Base-by-base conservation (phyloP, 1,140 invertebrate genomes). In the Lutraria rhynchaena region DNA sequence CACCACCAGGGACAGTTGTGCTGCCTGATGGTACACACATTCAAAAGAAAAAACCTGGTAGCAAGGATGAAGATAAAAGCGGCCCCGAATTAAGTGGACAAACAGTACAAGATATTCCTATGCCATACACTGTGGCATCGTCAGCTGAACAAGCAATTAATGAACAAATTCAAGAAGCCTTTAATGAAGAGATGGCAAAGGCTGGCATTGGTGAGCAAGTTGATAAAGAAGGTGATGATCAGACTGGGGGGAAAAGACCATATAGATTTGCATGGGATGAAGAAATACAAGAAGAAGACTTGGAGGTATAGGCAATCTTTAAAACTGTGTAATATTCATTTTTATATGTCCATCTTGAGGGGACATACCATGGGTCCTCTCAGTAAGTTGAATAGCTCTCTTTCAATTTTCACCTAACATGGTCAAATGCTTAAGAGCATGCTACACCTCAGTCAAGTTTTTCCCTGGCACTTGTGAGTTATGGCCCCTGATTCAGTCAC, bases 221-320 rank as follows among this genome's bases (percentile, higher is more conserved):
- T 22, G 60, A 57, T 9, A 57, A 19, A 19, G 63, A 67, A 3
- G 27, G n/a, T 33, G 63, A 53, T 55, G 37, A 78, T 31, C 49
- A 46, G 15, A 44, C 22, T 1, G 33, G 51, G 1, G 24, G 46
- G 15, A 87, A 84, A 73, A 49, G 78, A 33, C 76, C 84, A 29
- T 91, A 91, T 73, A 88, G 88, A 31, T 92, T 92, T 87, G 89
- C 89, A 0, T 92, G 91, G 91, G 83, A 89, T 77, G 82, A 86
- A n/a, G 82, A 87, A 11, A 81, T 73, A 44, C 49, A 80, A 22
- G 63, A 67, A 15, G 63, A 46, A 33, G 63, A 67, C 29, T 49
- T 67, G 17, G 63, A 67, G 63, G 63, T 67, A 49, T 29, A 41
- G 33, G n/a, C n/a, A n/a, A n/a, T n/a, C n/a, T n/a, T n/a, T n/a